Evolutionary conservation across 2,888 invertebrate species (phyloP).

Genomic region (Meloe dianella): DNA sequence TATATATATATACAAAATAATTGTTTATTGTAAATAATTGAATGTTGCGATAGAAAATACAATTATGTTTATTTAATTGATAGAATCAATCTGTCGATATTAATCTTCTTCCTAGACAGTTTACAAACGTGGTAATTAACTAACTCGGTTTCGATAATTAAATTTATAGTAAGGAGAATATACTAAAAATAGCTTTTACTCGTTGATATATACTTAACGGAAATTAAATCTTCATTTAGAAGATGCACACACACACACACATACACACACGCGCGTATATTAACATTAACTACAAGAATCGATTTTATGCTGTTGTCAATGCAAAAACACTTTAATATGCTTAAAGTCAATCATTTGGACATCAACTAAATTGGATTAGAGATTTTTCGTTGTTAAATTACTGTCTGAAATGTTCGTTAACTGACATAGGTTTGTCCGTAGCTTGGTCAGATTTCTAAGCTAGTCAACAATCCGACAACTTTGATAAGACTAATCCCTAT

Average conservation of each 20-base stretch:
- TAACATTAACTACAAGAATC: background rate
- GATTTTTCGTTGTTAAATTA: background rate
- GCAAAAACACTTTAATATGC: background rate
- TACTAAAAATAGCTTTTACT: constrained; percentile 54
- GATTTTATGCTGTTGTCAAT: background rate
- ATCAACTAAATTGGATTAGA: background rate
- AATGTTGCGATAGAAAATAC: constrained; percentile 20
- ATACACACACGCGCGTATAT: no score
- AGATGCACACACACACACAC: background rate
- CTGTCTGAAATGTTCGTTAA: background rate
- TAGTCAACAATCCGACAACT: constrained; percentile 23
- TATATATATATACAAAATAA: background rate
- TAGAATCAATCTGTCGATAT: constrained; percentile 42
- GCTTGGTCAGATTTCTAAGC: background rate
- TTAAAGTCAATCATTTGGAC: background rate
- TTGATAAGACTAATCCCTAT: constrained; percentile 30
- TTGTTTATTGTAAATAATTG: constrained; percentile 32
- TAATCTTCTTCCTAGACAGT: constrained; percentile 37
- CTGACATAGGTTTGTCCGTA: background rate
- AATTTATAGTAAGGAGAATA: constrained; percentile 52
- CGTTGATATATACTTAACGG: constrained; percentile 46
- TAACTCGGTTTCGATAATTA: constrained; percentile 56
- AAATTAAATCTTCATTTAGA: constrained; percentile 44
- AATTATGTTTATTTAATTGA: constrained; percentile 35
- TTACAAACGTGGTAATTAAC: constrained; percentile 49